Evolutionary conservation across 2,113 vertebrate species (phyloP), one percentile per base, ranked within the genome.

Genomic region (Ictalurus punctatus): DNA sequence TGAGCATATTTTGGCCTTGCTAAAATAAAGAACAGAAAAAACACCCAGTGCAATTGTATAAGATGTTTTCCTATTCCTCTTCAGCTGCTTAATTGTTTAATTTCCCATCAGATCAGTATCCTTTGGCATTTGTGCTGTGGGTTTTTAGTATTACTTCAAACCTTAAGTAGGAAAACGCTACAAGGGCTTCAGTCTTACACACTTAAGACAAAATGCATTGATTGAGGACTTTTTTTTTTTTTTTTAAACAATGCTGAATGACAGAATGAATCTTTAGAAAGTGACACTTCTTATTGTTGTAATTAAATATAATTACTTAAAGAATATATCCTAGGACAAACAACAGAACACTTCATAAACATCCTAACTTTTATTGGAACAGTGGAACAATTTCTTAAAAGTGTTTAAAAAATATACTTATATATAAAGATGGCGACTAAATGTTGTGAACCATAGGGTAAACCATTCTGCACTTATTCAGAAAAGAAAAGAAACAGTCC

Each of bases 371-470:
- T 91, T 88, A 90, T 86, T 91, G 88, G 61, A 91, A 87, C 58
- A 82, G 80, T 91, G 88, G 37, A 89, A 87, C 58, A 82, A 89
- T 90, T 90, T 91, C 82, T 88, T 89, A 91, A 91, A 91, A 90
- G 84, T 87, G 87, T 90, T 91, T 90, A 71, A 90, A 90, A 91
- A 90, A 89, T 91, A 91, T 91, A 86, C 74, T 90, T 69, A 84
- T 65, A 84, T 91, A 91, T 91, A 91, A 91, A 91, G 91, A 91
- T 37, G 80, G 69, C 58, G 88, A 88, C 71, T 88, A 91, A 88
- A 86, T 86, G 85, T 82, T 79, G 81, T 87, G 84, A 89, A 67
- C 56, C 54, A 56, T 25, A 34, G 80, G 83, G 86, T 61, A 83
- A 83, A 86, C 34, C 61, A 48, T 48, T 52, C 71, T 85, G 27